These are phyloP conservation scores for Coelopa frigida DNA, from an alignment of 1,140 invertebrate genomes.

Conservation along the genomic window DNA sequence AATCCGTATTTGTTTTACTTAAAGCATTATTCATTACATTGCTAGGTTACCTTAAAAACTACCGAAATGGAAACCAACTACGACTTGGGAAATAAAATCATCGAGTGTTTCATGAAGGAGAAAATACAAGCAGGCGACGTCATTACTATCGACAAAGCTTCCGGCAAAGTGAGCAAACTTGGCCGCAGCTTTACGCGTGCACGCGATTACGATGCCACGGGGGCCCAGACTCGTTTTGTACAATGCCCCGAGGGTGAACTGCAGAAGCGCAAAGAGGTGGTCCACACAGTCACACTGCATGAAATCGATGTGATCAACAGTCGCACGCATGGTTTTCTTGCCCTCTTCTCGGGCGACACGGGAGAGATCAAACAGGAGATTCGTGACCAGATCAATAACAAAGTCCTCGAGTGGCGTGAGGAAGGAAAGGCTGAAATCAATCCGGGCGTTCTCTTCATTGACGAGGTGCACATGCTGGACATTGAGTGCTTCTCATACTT, in stretches of 20 bases:
- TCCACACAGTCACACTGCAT: conserved; percentile 97
- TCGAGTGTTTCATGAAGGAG: conserved; percentile 94
- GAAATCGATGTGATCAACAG: conserved; percentile 99
- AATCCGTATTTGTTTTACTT: neutral
- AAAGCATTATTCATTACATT: neutral
- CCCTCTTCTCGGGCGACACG: conserved; percentile 95
- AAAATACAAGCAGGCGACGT: conserved; percentile 96
- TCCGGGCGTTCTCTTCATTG: conserved; percentile 89
- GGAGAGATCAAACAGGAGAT: conserved; percentile 98
- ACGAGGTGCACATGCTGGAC: conserved; percentile 97
- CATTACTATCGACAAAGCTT: conserved; percentile 96
- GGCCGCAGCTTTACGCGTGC: conserved; percentile 93
- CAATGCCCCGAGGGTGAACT: conserved; percentile 98
- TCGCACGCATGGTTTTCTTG: conserved; percentile 93
- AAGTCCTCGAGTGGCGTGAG: conserved; percentile 97
- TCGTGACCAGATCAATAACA: conserved; percentile 96
- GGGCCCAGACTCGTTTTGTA: conserved; percentile 88
- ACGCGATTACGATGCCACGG: conserved; percentile 94
- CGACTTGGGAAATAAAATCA: conserved; percentile 98
- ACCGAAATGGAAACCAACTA: conserved; percentile 99
- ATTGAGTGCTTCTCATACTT: conserved; percentile 98
- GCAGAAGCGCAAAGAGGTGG: conserved; percentile 97
- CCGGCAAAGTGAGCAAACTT: conserved; percentile 91
- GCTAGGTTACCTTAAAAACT: conserved; percentile 83
- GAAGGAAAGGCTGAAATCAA: conserved; percentile 99